Evolutionary conservation across 37 sponge, comb jelly and placozoan genomes (phyloP), one percentile per base, ranked within the genome.

Genomic region (Cladorhizidae sp.): DNA sequence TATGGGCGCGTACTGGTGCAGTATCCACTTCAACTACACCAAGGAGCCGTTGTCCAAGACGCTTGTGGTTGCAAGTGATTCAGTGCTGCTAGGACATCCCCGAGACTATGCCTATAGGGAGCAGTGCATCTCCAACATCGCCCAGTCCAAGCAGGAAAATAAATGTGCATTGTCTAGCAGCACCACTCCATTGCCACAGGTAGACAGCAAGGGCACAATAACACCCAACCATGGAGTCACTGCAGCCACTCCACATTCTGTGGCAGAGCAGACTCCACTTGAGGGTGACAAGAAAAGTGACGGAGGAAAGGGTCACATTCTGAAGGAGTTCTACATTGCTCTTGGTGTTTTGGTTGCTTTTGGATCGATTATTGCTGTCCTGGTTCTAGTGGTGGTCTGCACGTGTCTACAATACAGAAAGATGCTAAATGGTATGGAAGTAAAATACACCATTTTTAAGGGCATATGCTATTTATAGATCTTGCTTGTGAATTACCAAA

Each of bases 141-240:
- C 79, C 18, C 67, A 51, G 51, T 67, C 67, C 21, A 78, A 78
- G 29, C 67, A 67, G 28, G 79, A 65, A 65, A 78, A 65, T 1
- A 78, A 78, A 28, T 78, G 79, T 67, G 79, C 67, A 31, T 3
- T 65, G 12, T 17, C 55, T 18, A 0, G n/a, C 7, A n/a, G 12
- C 25, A 38, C 7, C 6, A 1, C 64, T 61, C 17, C 26, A 9
- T 14, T 33, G 12, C 32, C 25, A 15, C 37, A 31, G 5, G 17
- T 36, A 12, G 57, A 21, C 15, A 58, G 36, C 18, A 57, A 58
- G 33, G 14, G 12, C 6, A 15, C 73, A 43, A 11, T 31, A 42
- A 72, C 73, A 72, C 18, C 73, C 40, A 36, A 29, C 40, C 12
- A 36, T 31, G 5, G 2, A 40, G 40, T 6, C 69, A 63, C 17